A percentile compares a stretch with the other conserved stretches of the same genome.
Evolutionary conservation across 2,888 invertebrate genomes (phyloP).

Genomic region (Drosophila stalkeri): DNA sequence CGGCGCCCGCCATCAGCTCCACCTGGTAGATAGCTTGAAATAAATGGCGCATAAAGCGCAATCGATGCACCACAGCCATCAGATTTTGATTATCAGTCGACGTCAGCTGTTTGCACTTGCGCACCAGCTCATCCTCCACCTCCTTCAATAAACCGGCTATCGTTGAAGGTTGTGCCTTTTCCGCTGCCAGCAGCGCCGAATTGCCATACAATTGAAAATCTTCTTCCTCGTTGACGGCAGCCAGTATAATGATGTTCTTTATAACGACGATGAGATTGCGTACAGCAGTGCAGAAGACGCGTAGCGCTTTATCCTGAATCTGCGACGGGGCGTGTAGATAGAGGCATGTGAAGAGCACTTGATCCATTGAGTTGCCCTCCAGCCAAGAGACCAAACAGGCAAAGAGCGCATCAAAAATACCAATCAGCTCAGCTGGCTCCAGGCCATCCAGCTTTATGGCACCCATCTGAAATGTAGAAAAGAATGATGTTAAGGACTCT

Average conservation of each 20-base stretch:
- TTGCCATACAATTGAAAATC: conserved; percentile 96
- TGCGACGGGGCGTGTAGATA: conserved; percentile 96
- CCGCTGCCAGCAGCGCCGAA: conserved; percentile 91
- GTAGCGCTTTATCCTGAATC: conserved; percentile 92
- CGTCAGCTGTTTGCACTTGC: conserved; percentile 86
- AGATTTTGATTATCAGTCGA: conserved; percentile 87
- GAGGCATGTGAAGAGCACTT: conserved; percentile 98
- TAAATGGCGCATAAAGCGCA: conserved; percentile 94
- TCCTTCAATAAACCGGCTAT: conserved; percentile 92
- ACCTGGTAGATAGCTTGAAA: conserved; percentile 89
- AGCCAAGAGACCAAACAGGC: conserved; percentile 98
- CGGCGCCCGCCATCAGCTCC: conserved; percentile 85
- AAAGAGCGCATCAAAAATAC: conserved; percentile 96
- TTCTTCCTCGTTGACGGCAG: conserved; percentile 96
- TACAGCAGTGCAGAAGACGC: conserved; percentile 93
- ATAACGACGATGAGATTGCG: conserved; percentile 96
- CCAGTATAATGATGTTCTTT: conserved; percentile 94
- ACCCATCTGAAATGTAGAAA: conserved; percentile 87
- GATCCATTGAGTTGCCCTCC: conserved; percentile 97
- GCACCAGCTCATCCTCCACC: conserved; percentile 95
- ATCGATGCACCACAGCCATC: conserved; percentile 90
- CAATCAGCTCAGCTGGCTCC: conserved; percentile 92
- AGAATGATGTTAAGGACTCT: background rate
- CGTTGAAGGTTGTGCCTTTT: conserved; percentile 90
- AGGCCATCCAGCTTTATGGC: conserved; percentile 92